Evolutionary conservation across 1,140 invertebrate genomes (phyloP), one percentile per base, ranked within the genome.

Genomic region (Danaus melanippus): DNA sequence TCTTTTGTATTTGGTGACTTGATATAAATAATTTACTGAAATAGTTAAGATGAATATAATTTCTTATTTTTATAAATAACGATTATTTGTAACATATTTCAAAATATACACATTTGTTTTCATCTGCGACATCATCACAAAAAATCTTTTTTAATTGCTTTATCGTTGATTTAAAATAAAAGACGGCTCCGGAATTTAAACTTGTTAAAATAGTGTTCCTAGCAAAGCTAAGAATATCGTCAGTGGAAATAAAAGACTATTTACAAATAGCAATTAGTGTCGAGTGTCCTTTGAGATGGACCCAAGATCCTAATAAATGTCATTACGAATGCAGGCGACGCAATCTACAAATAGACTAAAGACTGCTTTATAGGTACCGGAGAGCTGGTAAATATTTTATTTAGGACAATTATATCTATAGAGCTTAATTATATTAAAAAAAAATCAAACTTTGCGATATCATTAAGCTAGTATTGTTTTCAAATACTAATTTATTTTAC

Each of bases 241-340:
- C 54, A 50, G 47, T 17, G 57, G 57, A 59, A 53, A 59, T 45
- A 59, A 59, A 54, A 53, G 32, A 48, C 41, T 59, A 59, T 58
- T 56, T 53, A 62, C 63, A 65, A 61, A 65, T 57, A 65, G 53
- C 59, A 65, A 65, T 65, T 65, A 65, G 59, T 49, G 59, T 50
- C 11, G 17, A 57, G 46, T 49, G 55, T 59, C 47, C 51, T 53
- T 50, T 53, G 51, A 59, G 51, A 53, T 55, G 45, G 52, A 52
- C 58, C n/a, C 42, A 55, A 58, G 51, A 47, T 15, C 55, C 47
- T 21, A 64, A 44, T 48, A 48, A 51, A 58, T 53, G 54, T 39
- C 57, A 68, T 66, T 68, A 65, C 53, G 46, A 51, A 66, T 66
- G 63, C 63, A 59, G 55, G 42, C 45, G 56, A 58, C 66, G 8